Percentiles rank a stretch among this genome's conserved stretches.
These are phyloP conservation scores for Arctia plantaginis DNA, from an alignment of 2,888 invertebrate species.

Conservation along the genomic window DNA sequence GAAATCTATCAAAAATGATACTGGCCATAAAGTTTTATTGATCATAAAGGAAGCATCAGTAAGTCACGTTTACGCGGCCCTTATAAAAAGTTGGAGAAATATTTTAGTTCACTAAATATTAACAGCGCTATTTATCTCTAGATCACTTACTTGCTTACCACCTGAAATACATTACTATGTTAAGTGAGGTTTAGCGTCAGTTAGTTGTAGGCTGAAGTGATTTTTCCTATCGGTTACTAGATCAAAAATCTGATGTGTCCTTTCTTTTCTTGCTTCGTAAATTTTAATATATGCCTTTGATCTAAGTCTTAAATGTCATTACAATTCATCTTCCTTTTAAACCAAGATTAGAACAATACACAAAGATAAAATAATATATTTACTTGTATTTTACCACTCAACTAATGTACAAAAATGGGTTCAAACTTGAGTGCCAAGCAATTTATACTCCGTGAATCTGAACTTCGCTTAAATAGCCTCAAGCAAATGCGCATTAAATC, in stretches of 20 bases:
- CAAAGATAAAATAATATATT: neutral
- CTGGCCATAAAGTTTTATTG: slow-evolving; percentile 9
- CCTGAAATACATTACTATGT: neutral
- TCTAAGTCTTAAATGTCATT: neutral
- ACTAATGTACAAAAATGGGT: neutral
- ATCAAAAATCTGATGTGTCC: neutral
- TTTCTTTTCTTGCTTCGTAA: neutral
- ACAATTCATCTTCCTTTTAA: neutral
- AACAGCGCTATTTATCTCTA: neutral
- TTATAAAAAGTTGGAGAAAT: neutral
- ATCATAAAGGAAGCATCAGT: slow-evolving; percentile 5
- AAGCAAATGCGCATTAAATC: neutral
- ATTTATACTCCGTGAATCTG: neutral
- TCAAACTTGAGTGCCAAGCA: neutral
- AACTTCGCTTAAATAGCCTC: neutral
- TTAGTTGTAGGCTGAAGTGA: neutral
- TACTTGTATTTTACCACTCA: neutral
- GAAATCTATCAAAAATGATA: slow-evolving; percentile 15
- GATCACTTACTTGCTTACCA: neutral
- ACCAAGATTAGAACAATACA: neutral
- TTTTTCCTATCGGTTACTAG: neutral
- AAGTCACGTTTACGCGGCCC: slow-evolving; percentile 2
- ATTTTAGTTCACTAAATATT: neutral
- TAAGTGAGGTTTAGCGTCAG: neutral
- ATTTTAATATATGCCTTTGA: neutral